Evolutionary conservation across 2,888 invertebrate species (phyloP), one percentile per base, ranked within the genome.

Genomic region (Dicranocentrus wangi): DNA sequence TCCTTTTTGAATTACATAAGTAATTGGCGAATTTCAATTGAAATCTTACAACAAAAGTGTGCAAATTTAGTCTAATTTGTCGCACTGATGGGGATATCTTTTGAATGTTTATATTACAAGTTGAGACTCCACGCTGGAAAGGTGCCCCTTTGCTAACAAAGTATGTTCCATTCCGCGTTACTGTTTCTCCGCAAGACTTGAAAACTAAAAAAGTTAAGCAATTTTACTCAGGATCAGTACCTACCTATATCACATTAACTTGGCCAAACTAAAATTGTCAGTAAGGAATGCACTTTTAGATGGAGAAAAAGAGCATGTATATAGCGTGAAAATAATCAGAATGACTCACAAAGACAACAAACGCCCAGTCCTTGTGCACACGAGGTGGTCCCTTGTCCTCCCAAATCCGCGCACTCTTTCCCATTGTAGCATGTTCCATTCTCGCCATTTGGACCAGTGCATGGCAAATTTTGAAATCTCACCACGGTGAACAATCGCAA

Each of bases 331-430:
- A 19, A 85, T n/a, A n/a, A n/a, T n/a, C n/a, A n/a, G n/a, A n/a
- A n/a, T n/a, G n/a, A 92, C 93, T 92, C 90, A 94, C 94, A 92
- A 82, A 93, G 91, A 87, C 94, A 94, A 87, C 94, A 94, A 28
- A 92, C 92, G 13, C 93, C 94, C 87, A 92, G 92, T 2, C 93
- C 93, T 87, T 92, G 92, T 17, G 93, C 94, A 88, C 94, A 94
- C 0, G 90, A 88, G n/a, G 93, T 93, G 88, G 92, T 91, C 0
- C 90, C 88, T 5, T 90, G 89, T 1, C 94, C 94, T 65, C 92
- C 92, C 47, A 91, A 88, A 63, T 90, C 89, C 19, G 89, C 89
- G 87, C 95, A 95, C 87, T 94, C 93, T 42, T 90, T 89, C 79
- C 91, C 90, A 87, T 93, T 92, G 85, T 93, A 91, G 87, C 95